These are phyloP conservation scores for Philopotamus ludificatus DNA, from an alignment of 1,140 invertebrate species.

Conservation along the genomic window DNA sequence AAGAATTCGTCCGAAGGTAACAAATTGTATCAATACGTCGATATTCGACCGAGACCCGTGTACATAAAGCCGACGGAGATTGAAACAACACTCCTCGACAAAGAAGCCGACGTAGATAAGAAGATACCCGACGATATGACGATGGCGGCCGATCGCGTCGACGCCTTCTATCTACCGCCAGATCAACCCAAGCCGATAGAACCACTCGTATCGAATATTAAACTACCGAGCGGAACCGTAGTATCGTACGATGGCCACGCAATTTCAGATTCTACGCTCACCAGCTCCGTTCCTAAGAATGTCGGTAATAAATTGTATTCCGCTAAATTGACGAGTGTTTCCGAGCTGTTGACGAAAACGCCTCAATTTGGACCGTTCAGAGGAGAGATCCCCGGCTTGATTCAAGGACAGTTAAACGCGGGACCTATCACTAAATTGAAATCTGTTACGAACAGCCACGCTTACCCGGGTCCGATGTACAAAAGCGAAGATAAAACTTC, in stretches of 20 bases:
- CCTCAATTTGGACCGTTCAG: slow-evolving; percentile 71
- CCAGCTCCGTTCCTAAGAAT: slow-evolving; percentile 58
- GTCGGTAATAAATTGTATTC: slow-evolving; percentile 51
- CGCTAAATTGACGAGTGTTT: slow-evolving; percentile 58
- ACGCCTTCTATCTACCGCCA: slow-evolving; percentile 69
- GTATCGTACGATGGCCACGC: slow-evolving; percentile 73
- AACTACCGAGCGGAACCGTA: slow-evolving; percentile 55
- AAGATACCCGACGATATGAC: slow-evolving; percentile 56
- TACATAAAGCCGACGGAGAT: slow-evolving; percentile 50
- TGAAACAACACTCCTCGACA: slow-evolving; percentile 48
- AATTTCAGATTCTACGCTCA: slow-evolving; percentile 63
- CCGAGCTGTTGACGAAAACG: slow-evolving; percentile 60
- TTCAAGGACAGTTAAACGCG: slow-evolving; percentile 39
- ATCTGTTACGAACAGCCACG: slow-evolving; percentile 35
- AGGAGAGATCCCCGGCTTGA: slow-evolving; percentile 65
- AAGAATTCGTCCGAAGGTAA: slow-evolving; percentile 49
- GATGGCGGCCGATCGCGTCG: slow-evolving; percentile 68
- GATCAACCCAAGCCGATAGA: slow-evolving; percentile 52
- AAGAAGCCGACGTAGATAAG: slow-evolving; percentile 49
- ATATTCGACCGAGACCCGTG: slow-evolving; percentile 53
- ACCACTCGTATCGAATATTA: slow-evolving; percentile 50
- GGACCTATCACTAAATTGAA: slow-evolving; percentile 31
- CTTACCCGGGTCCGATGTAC: slow-evolving; percentile 28
- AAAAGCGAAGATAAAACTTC: slow-evolving; percentile 15
- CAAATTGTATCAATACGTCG: slow-evolving; percentile 45